These are phyloP conservation scores for Hermaeophaga mercurialis DNA, from an alignment of 2,888 invertebrate species.

Conservation along the genomic window DNA sequence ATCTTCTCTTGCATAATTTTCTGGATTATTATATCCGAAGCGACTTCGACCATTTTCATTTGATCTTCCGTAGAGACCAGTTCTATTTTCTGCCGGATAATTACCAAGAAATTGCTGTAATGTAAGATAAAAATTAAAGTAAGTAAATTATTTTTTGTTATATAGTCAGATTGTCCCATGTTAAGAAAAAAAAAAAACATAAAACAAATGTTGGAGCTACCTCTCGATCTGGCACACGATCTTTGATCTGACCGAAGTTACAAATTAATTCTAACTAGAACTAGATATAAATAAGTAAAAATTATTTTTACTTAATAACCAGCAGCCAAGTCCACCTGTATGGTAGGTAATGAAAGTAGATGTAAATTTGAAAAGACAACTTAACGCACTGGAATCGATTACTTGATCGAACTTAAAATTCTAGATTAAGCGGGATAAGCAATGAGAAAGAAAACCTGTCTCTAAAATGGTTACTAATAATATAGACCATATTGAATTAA, in stretches of 20 bases:
- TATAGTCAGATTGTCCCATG: too few species aligned
- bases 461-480: not conserved
- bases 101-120: conserved; percentile 50
- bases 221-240: too few species aligned
- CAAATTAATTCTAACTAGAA: too few species aligned
- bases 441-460: not conserved
- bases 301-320: too few species aligned
- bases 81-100: conserved; percentile 43
- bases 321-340: too few species aligned
- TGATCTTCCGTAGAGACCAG: conserved; percentile 45
- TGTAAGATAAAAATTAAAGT: conserved; percentile 25
- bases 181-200: too few species aligned
- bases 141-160: too few species aligned
- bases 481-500: not conserved
- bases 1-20: not conserved
- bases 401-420: not conserved
- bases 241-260: too few species aligned
- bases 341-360: too few species aligned
- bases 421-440: not conserved
- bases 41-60: conserved; percentile 14
- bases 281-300: too few species aligned
- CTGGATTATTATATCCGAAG: conserved; percentile 4
- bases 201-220: too few species aligned
- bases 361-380: not conserved
- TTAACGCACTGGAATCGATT: not conserved